Evolutionary conservation across 2,113 vertebrate genomes (phyloP).

Genomic region (Elachura formosa): DNA sequence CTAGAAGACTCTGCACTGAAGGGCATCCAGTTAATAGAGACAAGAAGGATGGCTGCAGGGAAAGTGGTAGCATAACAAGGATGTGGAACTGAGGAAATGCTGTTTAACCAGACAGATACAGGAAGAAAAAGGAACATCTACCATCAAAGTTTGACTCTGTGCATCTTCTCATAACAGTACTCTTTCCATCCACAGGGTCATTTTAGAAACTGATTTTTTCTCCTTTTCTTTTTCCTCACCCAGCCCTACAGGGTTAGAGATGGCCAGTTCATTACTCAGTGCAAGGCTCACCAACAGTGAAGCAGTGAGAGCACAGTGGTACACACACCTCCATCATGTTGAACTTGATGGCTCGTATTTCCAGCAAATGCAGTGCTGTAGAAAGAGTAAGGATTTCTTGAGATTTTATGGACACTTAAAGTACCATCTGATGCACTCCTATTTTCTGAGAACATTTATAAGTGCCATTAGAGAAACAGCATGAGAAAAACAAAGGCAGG

Average conservation of each 20-base stretch:
- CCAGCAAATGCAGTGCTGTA: background rate
- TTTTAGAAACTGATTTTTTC: background rate
- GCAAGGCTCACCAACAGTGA: background rate
- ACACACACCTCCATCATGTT: background rate
- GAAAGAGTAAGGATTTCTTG: background rate
- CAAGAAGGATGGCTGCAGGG: background rate
- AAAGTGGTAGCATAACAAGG: background rate
- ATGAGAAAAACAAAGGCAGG: background rate
- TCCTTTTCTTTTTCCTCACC: background rate
- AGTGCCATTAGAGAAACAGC: background rate
- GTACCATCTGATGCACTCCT: background rate
- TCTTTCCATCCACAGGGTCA: background rate
- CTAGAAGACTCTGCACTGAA: background rate
- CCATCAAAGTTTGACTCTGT: background rate
- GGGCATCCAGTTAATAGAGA: background rate
- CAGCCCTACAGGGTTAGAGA: background rate
- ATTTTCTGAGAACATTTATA: background rate
- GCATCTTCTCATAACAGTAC: background rate
- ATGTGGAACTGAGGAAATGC: background rate
- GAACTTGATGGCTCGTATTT: background rate
- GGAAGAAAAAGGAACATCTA: background rate
- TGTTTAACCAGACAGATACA: background rate
- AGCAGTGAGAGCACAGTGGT: fast-evolving
- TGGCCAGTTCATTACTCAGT: background rate
- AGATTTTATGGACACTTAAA: background rate